These are phyloP conservation scores for Tympanoctomys barrerae DNA, from an alignment of 2,797 vertebrate genomes.

Conservation along the genomic window DNA sequence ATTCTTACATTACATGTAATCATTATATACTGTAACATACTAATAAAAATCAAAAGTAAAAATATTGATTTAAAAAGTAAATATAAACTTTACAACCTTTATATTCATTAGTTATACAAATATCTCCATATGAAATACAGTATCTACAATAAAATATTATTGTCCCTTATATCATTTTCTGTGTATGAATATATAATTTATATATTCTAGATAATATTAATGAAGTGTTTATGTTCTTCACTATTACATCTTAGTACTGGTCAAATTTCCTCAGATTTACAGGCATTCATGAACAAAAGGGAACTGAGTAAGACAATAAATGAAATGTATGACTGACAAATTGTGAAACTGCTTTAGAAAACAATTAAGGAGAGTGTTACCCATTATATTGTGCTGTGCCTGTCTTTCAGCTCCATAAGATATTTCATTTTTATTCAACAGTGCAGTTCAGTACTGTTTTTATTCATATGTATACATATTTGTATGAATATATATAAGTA, in stretches of 20 bases:
- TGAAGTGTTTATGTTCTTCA: neutral
- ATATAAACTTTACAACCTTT: neutral
- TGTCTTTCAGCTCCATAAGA: neutral
- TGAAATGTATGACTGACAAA: neutral
- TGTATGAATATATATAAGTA: neutral
- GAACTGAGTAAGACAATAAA: neutral
- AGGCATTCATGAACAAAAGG: neutral
- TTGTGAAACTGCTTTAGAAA: neutral
- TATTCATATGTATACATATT: rapidly evolving
- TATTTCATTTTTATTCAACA: neutral
- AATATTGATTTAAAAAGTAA: neutral
- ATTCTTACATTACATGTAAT: neutral
- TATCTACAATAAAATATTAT: neutral
- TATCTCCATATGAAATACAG: neutral
- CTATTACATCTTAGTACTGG: neutral
- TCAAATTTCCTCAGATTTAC: neutral
- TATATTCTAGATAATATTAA: neutral
- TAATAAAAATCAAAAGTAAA: neutral
- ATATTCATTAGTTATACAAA: neutral
- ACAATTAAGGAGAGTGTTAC: neutral
- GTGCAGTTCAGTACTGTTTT: neutral
- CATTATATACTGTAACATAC: neutral
- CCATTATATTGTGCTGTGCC: neutral
- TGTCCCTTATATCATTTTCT: neutral
- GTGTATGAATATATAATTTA: neutral